Evolutionary conservation across 1,140 invertebrate genomes (phyloP), one percentile per base, ranked within the genome.

Genomic region (Drosophila fuyamai): DNA sequence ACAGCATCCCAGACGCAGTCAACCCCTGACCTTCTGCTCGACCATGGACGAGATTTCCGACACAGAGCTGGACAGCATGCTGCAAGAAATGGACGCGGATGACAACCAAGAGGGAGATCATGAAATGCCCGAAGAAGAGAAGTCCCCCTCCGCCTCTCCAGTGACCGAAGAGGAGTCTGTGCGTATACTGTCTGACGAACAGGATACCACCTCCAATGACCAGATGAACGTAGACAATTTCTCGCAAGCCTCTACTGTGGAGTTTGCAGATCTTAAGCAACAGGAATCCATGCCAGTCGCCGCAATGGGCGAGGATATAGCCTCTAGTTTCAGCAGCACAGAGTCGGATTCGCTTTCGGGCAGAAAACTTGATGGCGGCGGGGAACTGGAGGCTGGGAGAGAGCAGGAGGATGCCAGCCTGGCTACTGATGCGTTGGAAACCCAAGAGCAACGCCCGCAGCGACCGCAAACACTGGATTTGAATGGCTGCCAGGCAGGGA

Each of bases 31-130:
- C 23, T 93, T 92, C 41, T 90, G 89, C 65, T 93, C 92, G 12
- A 93, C 92, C 4, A 92, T 92, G 92, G 92, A 92, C 51, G 92
- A 92, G 29, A 92, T 92, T 12, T 92, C 92, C 0, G 92, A 92
- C 53, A 91, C 92, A 0, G 92, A 92, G 40, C 57, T 92, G 50
- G 92, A 92, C 70, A 92, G 91, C 58, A 92, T 92, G 81, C 66
- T 92, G 60, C 92, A 92, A 43, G 92, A 92, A 51, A 89, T 92
- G 40, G 91, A 92, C 36, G 88, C 78, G 10, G 91, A 92, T 41
- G 81, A 80, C 46, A 90, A 67, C n/a, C 72, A 68, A 12, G 76
- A 67, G 50, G 56, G 10, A 13, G 55, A 76, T 32, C 56, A 50
- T 36, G 48, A 78, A 35, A 71, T 71, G 43, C 59, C 47, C 16